phyloP scores from a whole-genome alignment of 1,140 invertebrate species.

The Aleiodes sp. region DNA sequence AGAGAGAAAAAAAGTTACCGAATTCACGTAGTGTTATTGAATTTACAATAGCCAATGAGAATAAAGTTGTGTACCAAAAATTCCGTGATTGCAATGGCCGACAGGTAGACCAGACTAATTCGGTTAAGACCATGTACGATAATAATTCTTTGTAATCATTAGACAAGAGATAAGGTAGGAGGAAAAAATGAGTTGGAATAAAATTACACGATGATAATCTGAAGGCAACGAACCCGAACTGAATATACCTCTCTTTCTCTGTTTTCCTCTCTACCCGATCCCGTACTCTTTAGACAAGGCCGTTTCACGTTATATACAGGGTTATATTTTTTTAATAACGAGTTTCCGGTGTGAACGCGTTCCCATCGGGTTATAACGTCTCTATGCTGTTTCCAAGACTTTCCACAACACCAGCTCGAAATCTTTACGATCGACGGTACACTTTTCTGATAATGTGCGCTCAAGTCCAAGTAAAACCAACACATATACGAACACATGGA shows the following conservation, averaged over 20 bases:
- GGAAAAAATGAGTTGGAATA: background rate
- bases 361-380: conserved; percentile 50
- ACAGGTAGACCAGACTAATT: background rate
- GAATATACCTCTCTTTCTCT: conserved; percentile 29
- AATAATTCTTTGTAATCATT: background rate
- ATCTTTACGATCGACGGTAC: conserved; percentile 30
- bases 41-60: conserved; percentile 37
- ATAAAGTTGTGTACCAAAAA: background rate
- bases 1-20: conserved; percentile 32
- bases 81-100: conserved; percentile 13
- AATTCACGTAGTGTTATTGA: conserved; percentile 45
- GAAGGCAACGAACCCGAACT: conserved; percentile 50
- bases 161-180: background rate
- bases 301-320: conserved; percentile 44
- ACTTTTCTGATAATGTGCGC: background rate
- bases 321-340: conserved; percentile 58
- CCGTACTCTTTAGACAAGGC: conserved; percentile 47
- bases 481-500: too few species aligned
- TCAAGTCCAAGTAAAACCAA: background rate
- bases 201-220: conserved; percentile 30
- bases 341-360: conserved; percentile 52
- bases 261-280: conserved; percentile 19
- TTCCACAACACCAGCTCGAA: conserved; percentile 36
- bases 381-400: conserved; percentile 42
- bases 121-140: too few species aligned